Evolutionary conservation across 2,113 vertebrate genomes (phyloP).

Genomic region (Myotis brandtii): DNA sequence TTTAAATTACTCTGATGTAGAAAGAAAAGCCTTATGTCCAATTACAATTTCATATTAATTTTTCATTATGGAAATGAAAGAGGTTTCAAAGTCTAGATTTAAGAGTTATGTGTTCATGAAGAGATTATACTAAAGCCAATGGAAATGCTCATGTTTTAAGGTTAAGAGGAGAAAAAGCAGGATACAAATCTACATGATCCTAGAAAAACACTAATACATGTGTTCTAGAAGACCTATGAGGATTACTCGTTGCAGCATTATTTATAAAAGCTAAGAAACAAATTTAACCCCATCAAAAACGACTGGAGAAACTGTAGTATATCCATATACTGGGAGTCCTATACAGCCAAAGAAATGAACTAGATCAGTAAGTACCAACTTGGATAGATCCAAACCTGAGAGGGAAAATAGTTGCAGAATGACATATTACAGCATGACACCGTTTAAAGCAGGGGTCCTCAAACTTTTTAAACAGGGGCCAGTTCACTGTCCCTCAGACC

Average conservation of each 20-base stretch:
- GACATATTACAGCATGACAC: neutral
- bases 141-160: neutral
- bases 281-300: neutral
- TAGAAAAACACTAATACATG: slow-evolving; percentile 24
- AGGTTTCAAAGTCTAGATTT: slow-evolving; percentile 26
- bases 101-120: slow-evolving; percentile 12
- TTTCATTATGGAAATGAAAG: slow-evolving; percentile 47
- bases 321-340: neutral
- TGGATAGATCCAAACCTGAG: neutral
- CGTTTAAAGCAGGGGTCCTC: neutral
- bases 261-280: slow-evolving; percentile 27
- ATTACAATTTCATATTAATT: slow-evolving; percentile 31
- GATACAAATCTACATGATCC: neutral
- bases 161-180: slow-evolving; percentile 20
- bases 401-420: neutral
- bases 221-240: neutral
- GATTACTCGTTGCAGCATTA: neutral
- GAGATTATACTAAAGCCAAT: slow-evolving; percentile 9
- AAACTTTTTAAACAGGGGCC: no score
- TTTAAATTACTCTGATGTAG: neutral
- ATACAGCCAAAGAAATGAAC: neutral
- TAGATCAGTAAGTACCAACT: neutral
- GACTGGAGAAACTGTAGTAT: neutral
- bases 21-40: neutral
- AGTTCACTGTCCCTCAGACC: no score